phyloP scores from a whole-genome alignment of 2,113 vertebrate species.

The Aptenodytes forsteri region DNA sequence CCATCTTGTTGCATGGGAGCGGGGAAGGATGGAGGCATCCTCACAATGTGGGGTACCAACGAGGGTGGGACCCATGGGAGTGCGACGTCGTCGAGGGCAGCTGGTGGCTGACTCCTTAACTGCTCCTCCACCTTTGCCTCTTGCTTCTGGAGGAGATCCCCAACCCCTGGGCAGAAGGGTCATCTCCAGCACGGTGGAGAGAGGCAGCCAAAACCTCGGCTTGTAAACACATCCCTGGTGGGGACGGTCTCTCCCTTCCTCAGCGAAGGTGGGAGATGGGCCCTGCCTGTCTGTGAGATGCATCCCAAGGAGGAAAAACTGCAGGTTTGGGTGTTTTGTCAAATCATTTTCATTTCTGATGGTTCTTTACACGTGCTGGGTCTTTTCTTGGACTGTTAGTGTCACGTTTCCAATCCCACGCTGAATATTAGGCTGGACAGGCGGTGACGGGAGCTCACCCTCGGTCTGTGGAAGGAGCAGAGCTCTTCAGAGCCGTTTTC shows the following conservation, averaged over 20 bases:
- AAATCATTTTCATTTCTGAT: background rate
- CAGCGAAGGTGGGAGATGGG: background rate
- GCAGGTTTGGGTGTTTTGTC: background rate
- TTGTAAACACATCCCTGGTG: background rate
- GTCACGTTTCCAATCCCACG: background rate
- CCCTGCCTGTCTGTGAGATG: background rate
- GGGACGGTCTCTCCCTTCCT: background rate
- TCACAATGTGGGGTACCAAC: rapidly evolving
- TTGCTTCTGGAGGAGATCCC: background rate
- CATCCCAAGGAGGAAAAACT: background rate
- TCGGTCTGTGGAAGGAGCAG: background rate
- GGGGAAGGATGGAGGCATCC: background rate
- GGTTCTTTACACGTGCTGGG: background rate
- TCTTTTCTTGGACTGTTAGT: background rate
- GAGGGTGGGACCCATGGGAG: background rate
- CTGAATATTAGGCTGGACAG: background rate
- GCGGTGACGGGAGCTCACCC: background rate
- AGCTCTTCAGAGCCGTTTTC: background rate
- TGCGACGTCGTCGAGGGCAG: background rate
- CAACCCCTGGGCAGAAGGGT: background rate
- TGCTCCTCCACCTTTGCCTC: background rate
- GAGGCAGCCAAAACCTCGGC: background rate
- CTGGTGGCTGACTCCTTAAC: background rate
- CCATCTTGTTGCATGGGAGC: background rate
- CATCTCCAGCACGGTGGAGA: too few species aligned